phyloP scores from a whole-genome alignment of 2,888 invertebrate genomes.

The Sicus ferrugineus region DNA sequence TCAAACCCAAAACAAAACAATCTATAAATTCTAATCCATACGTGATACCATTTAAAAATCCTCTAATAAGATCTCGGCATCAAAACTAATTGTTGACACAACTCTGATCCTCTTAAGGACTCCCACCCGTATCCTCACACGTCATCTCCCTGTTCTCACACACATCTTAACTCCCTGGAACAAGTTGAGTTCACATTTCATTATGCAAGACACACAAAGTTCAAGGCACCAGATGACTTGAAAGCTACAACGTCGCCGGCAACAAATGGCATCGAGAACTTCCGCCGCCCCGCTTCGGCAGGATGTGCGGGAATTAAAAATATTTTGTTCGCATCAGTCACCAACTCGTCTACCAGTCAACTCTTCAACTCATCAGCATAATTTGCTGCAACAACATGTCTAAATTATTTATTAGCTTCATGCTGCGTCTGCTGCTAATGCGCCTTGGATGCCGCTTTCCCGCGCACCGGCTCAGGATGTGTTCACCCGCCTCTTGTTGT shows the following conservation, averaged over 20 bases:
- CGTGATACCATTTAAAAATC: too few species aligned
- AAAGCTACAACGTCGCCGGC: not conserved
- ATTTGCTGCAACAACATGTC: slow-evolving; percentile 25
- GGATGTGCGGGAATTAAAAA: not conserved
- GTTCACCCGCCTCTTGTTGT: not conserved
- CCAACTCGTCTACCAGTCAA: slow-evolving; percentile 1
- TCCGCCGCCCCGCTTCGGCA: not conserved
- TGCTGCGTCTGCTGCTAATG: not conserved
- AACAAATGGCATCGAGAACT: not conserved
- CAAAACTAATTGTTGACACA: too few species aligned
- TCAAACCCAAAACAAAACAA: too few species aligned
- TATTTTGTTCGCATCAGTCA: not conserved
- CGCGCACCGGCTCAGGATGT: not conserved
- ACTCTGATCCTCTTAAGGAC: too few species aligned
- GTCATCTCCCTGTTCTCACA: not conserved
- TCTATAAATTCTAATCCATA: too few species aligned
- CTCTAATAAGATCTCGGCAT: too few species aligned
- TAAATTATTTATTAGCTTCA: slow-evolving; percentile 26
- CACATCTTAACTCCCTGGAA: too few species aligned
- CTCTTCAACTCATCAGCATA: slow-evolving; percentile 8
- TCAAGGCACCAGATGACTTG: not conserved
- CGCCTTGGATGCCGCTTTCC: not conserved
- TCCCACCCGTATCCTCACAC: too few species aligned
- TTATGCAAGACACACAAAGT: not conserved
- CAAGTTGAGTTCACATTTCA: not conserved